Base-by-base conservation (phyloP, 2,113 vertebrate species). In the Tragelaphus scriptus region DNA sequence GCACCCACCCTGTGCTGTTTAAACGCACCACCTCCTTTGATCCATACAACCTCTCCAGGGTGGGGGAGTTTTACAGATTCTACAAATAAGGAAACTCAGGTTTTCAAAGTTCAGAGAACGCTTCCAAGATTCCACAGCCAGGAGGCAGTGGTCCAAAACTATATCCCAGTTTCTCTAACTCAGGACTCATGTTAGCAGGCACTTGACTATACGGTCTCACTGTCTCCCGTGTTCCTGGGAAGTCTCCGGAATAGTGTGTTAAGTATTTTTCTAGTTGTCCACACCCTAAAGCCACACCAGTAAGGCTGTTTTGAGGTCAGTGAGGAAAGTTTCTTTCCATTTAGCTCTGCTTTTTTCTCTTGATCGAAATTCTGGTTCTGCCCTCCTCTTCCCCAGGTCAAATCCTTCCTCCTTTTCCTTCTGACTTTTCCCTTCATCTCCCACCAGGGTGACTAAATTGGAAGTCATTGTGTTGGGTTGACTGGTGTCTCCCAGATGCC, bases 391-490 rank as follows among this genome's bases (percentile, higher is more conserved):
- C 21, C 2, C 4, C n/a, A n/a, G 13, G 53, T 56, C 53, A 65
- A 12, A 44, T 8, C 65, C 61, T 75, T 53, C 13, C 1, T 85
- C 75, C 58, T 36, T 86, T 47, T 77, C 19, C 44, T 58, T 53
- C 36, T 82, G 15, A 75, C 1, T 6, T 36, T 88, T 56, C 23
- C 53, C 61, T 85, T 51, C 2, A 77, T 77, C 61, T 90, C 36
- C 5, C 51, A 55, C n/a, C 6, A 2, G 87, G 87, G 55, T 87
- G 96, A 91, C 71, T 26, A 40, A 86, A 59, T 59, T 85, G 58
- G 88, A 82, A 89, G 75, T 91, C 84, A 77, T 92, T 36, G 97
- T 85, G 88, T 85, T 87, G 63, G 59, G 92, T 10, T 77, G 82
- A 91, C 87, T 51, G 51, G 49, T 75, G 95, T 93, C 91, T 53